phyloP scores from a whole-genome alignment of 53 echinoderm and acorn worm genomes.

The Luidia sarsii region DNA sequence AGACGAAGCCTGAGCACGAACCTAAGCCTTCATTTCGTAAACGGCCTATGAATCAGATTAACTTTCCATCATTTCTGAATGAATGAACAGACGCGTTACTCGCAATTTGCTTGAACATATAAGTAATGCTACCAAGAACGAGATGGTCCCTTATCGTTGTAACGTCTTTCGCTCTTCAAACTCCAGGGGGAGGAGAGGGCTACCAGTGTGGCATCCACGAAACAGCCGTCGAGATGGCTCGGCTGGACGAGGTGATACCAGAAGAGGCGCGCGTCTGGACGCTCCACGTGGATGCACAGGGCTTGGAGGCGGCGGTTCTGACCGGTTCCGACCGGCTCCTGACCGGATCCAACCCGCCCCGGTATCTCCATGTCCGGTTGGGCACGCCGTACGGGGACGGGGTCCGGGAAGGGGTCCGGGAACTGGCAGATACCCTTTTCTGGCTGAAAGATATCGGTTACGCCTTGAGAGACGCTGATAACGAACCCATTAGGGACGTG shows the following conservation, averaged over 20 bases:
- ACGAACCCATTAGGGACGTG: conserved; percentile 59
- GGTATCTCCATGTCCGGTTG: conserved; percentile 30
- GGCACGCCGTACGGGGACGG: conserved; percentile 8
- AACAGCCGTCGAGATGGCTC: conserved; percentile 54
- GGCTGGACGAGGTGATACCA: conserved; percentile 61
- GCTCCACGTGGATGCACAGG: conserved; percentile 73
- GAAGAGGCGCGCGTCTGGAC: conserved; percentile 45
- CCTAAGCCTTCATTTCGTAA: too few relatives aligned
- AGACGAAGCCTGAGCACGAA: too few relatives aligned
- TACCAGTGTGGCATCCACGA: conserved; percentile 23
- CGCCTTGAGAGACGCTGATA: conserved; percentile 49
- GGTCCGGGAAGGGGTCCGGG: conserved; percentile 32
- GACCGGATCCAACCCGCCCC: conserved; percentile 59
- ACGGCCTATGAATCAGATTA: too few relatives aligned
- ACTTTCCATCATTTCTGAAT: too few relatives aligned
- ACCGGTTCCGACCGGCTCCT: conserved; percentile 65
- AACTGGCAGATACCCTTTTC: conserved; percentile 55
- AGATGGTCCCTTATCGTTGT: too few relatives aligned
- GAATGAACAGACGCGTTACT: too few relatives aligned
- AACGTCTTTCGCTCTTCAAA: too few relatives aligned
- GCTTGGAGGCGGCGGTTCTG: conserved; percentile 73
- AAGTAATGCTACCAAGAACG: too few relatives aligned
- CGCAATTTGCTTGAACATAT: too few relatives aligned
- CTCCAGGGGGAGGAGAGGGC: conserved; percentile 8
- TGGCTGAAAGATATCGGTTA: conserved; percentile 71